Evolutionary conservation across 2,797 vertebrate species (phyloP).

Genomic region (Potorous gilbertii): DNA sequence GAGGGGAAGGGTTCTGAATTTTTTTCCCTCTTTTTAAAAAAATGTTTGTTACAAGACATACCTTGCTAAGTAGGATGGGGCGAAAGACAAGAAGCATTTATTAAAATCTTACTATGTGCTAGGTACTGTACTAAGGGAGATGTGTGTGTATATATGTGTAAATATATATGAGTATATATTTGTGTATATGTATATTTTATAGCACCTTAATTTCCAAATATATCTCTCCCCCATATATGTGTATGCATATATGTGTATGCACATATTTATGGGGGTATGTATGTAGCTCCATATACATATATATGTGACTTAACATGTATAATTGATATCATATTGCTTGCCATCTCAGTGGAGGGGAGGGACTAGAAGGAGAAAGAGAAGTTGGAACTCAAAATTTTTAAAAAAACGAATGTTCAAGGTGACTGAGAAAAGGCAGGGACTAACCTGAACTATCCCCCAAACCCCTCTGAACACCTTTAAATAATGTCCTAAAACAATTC

Average conservation of each 20-base stretch:
- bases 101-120: not conserved
- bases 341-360: not conserved
- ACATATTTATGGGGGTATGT: not conserved
- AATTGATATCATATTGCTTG: not conserved
- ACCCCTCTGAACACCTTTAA: not conserved
- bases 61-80: not conserved
- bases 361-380: not conserved
- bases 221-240: not conserved
- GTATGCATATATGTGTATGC: not conserved
- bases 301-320: not conserved
- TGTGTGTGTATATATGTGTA: accelerated
- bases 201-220: not conserved
- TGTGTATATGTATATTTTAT: not conserved
- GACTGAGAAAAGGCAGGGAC: not conserved
- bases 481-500: not conserved
- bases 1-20: not conserved
- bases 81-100: not conserved
- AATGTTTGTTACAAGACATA: not conserved
- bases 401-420: not conserved
- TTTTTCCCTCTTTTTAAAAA: not conserved
- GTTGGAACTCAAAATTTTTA: not conserved
- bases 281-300: not conserved
- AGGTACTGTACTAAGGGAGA: not conserved
- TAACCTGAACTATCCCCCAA: not conserved
- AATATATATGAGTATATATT: not conserved